These are phyloP conservation scores for Cottus gobio DNA, from an alignment of 2,113 vertebrate species.

Conservation along the genomic window DNA sequence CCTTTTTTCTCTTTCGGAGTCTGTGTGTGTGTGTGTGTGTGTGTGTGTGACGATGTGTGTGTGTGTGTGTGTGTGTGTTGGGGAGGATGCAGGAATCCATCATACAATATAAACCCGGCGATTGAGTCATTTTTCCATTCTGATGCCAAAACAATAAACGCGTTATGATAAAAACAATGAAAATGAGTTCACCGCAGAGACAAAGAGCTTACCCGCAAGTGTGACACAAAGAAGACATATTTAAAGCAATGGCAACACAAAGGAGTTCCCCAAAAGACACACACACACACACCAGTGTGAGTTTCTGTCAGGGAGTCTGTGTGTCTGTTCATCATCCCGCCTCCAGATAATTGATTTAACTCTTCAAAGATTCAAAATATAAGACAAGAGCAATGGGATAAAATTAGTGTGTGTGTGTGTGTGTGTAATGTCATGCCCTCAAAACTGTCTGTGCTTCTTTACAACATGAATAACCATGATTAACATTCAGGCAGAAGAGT, in stretches of 20 bases:
- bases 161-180: conserved; percentile 39
- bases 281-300: neutral
- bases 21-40: conserved; percentile 41
- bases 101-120: conserved; percentile 28
- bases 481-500: neutral
- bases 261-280: conserved; percentile 2
- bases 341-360: neutral
- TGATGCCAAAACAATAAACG: conserved; percentile 40
- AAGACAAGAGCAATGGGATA: neutral
- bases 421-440: neutral
- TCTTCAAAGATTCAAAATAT: neutral
- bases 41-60: conserved; percentile 15
- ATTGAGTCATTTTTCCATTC: conserved; percentile 49
- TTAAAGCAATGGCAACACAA: conserved; percentile 8
- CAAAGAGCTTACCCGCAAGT: conserved; percentile 5
- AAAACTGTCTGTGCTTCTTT: neutral
- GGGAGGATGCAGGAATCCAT: conserved; percentile 43
- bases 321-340: conserved; percentile 11
- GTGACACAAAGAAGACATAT: conserved; percentile 7
- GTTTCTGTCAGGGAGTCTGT: neutral
- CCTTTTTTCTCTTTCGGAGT: conserved; percentile 42
- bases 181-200: conserved; percentile 27
- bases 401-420: neutral
- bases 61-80: conserved; percentile 18
- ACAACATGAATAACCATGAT: neutral